Conservation (phyloP, 2,797 vertebrate genomes). For the Holocentrus rufus region DNA sequence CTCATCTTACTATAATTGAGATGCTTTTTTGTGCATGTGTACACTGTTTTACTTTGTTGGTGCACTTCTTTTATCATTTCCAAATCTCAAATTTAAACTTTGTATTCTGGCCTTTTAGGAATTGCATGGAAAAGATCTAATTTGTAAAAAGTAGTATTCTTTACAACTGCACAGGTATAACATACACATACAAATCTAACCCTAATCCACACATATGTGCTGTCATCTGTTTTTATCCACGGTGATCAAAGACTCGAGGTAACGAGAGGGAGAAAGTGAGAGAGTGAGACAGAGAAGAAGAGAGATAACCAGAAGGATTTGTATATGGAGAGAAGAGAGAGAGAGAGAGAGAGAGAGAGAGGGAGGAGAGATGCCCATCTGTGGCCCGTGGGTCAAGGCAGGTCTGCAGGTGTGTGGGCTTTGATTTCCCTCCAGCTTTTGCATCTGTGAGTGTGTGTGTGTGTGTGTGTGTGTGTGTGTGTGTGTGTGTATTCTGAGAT, state of each 20-base stretch:
- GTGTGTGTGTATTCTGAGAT: constrained; percentile 42
- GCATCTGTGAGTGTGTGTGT: constrained; percentile 48
- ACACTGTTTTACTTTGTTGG: too few relatives aligned
- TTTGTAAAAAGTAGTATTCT: not conserved
- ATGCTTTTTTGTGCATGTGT: too few relatives aligned
- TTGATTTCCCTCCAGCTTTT: constrained; percentile 76
- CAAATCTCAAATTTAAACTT: too few relatives aligned
- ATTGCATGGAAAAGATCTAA: too few relatives aligned
- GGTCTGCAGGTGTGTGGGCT: constrained; percentile 76
- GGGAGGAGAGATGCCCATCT: constrained; percentile 72
- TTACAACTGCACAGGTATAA: constrained; percentile 8
- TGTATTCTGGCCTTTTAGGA: too few relatives aligned
- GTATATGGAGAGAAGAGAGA: not conserved
- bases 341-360: not conserved
- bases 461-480: constrained; percentile 41
- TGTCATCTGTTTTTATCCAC: constrained; percentile 42
- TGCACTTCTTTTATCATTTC: too few relatives aligned
- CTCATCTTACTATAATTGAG: too few relatives aligned
- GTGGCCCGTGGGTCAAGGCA: constrained; percentile 70
- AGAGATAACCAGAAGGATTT: not conserved
- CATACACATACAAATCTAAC: constrained; percentile 33
- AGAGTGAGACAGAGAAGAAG: not conserved
- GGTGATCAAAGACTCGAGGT: constrained; percentile 65
- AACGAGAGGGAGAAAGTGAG: constrained; percentile 24
- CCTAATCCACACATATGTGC: constrained; percentile 18